Conservation (phyloP, 2,888 invertebrate species). For the Drosophila paranaensis region DNA sequence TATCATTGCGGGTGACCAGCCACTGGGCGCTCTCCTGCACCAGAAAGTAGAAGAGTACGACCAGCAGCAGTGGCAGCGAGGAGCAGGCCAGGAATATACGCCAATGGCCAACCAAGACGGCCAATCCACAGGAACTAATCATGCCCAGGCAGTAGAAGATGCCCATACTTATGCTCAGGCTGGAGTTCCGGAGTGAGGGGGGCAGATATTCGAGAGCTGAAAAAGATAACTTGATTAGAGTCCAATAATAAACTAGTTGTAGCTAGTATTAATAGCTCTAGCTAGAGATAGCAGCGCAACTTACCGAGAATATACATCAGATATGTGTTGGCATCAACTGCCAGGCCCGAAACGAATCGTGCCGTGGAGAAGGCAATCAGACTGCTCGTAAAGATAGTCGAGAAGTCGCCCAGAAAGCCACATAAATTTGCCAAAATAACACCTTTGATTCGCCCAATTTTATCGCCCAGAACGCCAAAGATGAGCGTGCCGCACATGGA, state of each 20-base stretch:
- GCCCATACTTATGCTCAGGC: conserved; percentile 86
- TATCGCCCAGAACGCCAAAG: conserved; percentile 87
- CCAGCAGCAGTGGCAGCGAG: conserved; percentile 85
- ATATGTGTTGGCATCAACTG: conserved; percentile 86
- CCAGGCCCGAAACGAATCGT: conserved; percentile 87
- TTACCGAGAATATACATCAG: conserved; percentile 87
- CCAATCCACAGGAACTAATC: conserved; percentile 85
- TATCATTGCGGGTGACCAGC: conserved; percentile 86
- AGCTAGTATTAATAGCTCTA: neutral
- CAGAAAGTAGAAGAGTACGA: conserved; percentile 85
- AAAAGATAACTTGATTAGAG: conserved; percentile 19
- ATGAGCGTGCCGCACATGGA: conserved; percentile 86
- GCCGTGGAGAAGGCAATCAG: conserved; percentile 85
- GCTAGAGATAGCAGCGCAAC: conserved; percentile 13
- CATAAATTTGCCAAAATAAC: conserved; percentile 86
- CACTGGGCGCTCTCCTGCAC: conserved; percentile 87
- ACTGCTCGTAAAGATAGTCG: conserved; percentile 85
- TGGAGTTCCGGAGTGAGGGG: conserved; percentile 86
- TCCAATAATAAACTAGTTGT: neutral
- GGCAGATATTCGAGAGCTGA: conserved; percentile 87
- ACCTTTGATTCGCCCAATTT: conserved; percentile 86
- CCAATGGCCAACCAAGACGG: conserved; percentile 85
- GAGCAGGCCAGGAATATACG: conserved; percentile 85
- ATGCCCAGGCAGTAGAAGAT: conserved; percentile 86
- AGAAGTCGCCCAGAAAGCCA: conserved; percentile 86